phyloP scores from a whole-genome alignment of 2,113 vertebrate genomes.

The Etia nguti region DNA sequence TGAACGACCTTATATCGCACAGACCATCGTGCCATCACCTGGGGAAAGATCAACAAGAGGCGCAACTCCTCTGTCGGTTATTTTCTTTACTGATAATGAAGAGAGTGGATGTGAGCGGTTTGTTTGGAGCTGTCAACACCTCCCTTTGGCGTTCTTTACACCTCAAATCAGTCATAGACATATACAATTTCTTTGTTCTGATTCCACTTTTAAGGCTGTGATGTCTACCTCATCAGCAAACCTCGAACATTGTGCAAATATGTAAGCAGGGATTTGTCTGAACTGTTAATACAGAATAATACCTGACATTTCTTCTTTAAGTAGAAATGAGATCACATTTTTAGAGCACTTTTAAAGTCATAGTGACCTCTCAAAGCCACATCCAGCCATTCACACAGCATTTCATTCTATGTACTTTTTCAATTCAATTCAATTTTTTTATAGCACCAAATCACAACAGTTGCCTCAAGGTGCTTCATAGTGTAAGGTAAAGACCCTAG shows the following conservation, averaged over 20 bases:
- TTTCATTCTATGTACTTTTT: background rate
- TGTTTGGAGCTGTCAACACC: background rate
- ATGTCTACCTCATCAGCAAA: background rate
- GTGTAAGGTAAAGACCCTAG: background rate
- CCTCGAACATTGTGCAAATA: background rate
- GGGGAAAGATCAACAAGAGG: constrained; percentile 21
- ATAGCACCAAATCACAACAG: background rate
- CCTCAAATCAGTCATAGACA: background rate
- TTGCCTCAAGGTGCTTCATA: background rate
- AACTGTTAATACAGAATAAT: background rate
- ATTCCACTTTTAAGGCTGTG: background rate
- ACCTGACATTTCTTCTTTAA: background rate
- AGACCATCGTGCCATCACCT: constrained; percentile 33
- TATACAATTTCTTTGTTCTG: background rate
- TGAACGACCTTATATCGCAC: background rate
- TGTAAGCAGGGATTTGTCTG: background rate
- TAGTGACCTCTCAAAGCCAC: background rate
- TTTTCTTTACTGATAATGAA: constrained; percentile 24
- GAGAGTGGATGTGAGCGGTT: background rate
- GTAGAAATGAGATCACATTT: background rate
- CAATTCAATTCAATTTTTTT: background rate
- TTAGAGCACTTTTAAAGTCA: background rate
- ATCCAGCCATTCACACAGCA: background rate
- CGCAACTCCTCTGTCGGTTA: background rate
- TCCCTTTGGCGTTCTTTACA: background rate